Percentiles rank a stretch among this genome's conserved stretches.
phyloP scores from a whole-genome alignment of 2,888 invertebrate species.

The Osedax fenrisi region DNA sequence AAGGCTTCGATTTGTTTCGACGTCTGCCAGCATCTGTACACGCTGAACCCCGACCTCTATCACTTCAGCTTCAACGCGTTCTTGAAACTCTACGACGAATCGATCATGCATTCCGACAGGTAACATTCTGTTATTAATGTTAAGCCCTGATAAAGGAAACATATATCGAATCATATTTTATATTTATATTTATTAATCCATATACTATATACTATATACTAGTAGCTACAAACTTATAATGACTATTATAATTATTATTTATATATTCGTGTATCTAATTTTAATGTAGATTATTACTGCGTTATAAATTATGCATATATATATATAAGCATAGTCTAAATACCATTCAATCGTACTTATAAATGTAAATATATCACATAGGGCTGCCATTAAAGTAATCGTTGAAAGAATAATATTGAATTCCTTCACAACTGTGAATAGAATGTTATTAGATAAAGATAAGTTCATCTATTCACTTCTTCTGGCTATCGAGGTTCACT shows the following conservation, averaged over 20 bases:
- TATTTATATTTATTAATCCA: too few relatives aligned
- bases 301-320: too few relatives aligned
- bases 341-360: too few relatives aligned
- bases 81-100: conserved; percentile 44
- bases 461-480: conserved; percentile 43
- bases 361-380: too few relatives aligned
- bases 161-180: too few relatives aligned
- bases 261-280: too few relatives aligned
- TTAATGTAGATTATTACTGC: too few relatives aligned
- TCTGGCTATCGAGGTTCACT: conserved; percentile 48
- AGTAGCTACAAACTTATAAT: too few relatives aligned
- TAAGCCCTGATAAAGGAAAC: too few relatives aligned
- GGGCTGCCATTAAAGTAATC: conserved; percentile 45
- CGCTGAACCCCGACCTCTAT: conserved; percentile 43
- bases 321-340: too few relatives aligned
- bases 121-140: not conserved
- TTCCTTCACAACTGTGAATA: conserved; percentile 41
- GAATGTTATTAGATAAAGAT: conserved; percentile 44
- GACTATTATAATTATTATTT: too few relatives aligned
- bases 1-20: conserved; percentile 49
- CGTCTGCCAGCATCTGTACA: conserved; percentile 46
- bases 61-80: conserved; percentile 46
- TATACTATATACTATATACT: too few relatives aligned
- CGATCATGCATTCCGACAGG: conserved; percentile 50
- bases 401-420: conserved; percentile 45